A percentile compares a stretch with the other conserved stretches of the same genome.
phyloP scores from a whole-genome alignment of 2,888 invertebrate species.

The Allygus modestus region DNA sequence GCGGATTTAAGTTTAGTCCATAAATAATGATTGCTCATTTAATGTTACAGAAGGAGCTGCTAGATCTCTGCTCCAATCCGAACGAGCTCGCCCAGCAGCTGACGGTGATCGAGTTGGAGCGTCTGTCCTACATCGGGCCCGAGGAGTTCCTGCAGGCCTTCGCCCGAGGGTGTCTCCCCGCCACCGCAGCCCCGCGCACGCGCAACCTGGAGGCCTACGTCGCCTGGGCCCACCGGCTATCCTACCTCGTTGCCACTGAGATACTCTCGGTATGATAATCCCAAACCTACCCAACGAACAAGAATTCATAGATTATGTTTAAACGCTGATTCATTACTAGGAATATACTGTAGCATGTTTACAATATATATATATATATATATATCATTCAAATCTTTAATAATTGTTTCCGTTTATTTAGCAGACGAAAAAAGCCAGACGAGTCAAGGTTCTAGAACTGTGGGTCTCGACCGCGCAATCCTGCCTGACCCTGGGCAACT shows the following conservation, averaged over 20 bases:
- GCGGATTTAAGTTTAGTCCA: no score
- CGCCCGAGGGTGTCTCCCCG: constrained; percentile 82
- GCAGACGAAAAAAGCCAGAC: constrained; percentile 95
- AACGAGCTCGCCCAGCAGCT: constrained; percentile 93
- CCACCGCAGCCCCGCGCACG: constrained; percentile 87
- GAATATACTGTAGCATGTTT: no score
- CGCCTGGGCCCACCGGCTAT: constrained; percentile 97
- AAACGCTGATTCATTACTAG: no score
- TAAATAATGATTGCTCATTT: no score
- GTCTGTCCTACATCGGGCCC: constrained; percentile 96
- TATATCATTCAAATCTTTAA: no score
- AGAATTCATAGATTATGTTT: not conserved
- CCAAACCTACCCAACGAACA: no score
- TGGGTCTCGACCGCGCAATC: constrained; percentile 98
- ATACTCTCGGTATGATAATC: constrained; percentile 90
- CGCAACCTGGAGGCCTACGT: constrained; percentile 97
- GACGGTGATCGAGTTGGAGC: constrained; percentile 95
- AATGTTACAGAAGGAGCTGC: constrained; percentile 81
- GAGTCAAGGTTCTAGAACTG: constrained; percentile 94
- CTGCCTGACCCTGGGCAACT: constrained; percentile 98
- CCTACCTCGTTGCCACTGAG: constrained; percentile 96
- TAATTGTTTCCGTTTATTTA: constrained; percentile 73
- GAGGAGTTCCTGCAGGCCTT: constrained; percentile 98
- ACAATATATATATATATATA: no score
- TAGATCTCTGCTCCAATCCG: constrained; percentile 88